phyloP scores from a whole-genome alignment of 2,113 vertebrate genomes.

The Ceuthmochares aereus region DNA sequence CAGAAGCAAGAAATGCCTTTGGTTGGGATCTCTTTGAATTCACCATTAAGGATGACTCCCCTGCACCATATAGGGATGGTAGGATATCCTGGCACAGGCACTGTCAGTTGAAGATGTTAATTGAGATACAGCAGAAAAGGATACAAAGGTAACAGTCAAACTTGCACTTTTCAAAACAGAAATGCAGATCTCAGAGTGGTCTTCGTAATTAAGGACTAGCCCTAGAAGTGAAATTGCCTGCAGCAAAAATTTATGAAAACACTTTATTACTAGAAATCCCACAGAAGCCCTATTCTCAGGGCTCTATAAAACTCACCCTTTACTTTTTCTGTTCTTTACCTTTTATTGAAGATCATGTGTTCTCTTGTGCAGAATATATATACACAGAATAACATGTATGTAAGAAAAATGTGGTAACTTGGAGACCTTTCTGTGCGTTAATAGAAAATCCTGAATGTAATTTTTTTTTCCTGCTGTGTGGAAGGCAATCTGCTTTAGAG shows the following conservation, averaged over 20 bases:
- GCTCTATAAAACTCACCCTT: neutral
- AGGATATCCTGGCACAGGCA: neutral
- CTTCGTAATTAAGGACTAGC: neutral
- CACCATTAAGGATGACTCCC: neutral
- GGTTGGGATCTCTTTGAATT: neutral
- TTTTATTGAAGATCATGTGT: neutral
- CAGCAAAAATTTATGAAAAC: neutral
- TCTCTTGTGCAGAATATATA: neutral
- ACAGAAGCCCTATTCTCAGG: neutral
- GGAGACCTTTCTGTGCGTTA: neutral
- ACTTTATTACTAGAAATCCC: neutral
- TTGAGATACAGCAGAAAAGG: neutral
- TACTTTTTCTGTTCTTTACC: neutral
- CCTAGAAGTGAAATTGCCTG: neutral
- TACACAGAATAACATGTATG: neutral
- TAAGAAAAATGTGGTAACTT: neutral
- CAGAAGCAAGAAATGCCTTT: neutral
- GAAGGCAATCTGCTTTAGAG: neutral
- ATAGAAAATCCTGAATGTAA: neutral
- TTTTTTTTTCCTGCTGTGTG: neutral
- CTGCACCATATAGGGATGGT: neutral
- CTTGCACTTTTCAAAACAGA: neutral
- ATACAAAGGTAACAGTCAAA: neutral
- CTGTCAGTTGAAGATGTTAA: neutral
- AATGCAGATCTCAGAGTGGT: neutral